Conservation (phyloP, 2,113 vertebrate genomes). For the Melanerpes aurifrons region DNA sequence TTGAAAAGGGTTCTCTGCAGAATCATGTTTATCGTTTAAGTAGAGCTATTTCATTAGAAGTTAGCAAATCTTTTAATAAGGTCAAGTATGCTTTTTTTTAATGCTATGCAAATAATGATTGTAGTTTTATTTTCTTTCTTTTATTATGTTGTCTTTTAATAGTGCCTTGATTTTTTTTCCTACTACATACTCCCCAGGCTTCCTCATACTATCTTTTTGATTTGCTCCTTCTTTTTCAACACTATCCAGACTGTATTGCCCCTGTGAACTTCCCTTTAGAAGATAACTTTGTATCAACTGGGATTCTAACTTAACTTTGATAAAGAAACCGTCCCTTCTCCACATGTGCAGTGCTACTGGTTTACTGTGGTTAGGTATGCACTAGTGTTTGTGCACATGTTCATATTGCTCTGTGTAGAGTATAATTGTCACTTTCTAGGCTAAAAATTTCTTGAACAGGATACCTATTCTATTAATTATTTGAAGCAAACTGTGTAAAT, state of each 20-base stretch:
- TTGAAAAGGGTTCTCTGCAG: neutral
- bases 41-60: neutral
- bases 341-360: neutral
- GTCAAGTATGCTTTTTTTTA: neutral
- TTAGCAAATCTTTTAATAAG: neutral
- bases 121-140: neutral
- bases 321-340: neutral
- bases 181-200: neutral
- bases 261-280: neutral
- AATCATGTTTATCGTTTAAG: neutral
- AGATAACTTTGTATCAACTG: neutral
- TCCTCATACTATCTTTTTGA: neutral
- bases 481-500: neutral
- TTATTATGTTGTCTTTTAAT: neutral
- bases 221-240: neutral
- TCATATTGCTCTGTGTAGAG: neutral
- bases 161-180: neutral
- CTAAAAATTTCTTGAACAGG: neutral
- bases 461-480: neutral
- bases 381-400: neutral
- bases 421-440: neutral
- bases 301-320: neutral
- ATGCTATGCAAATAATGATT: neutral
- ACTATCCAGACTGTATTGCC: neutral
- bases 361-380: neutral